Evolutionary conservation across 2,888 invertebrate species (phyloP).

Genomic region (Darwinula stevensoni): DNA sequence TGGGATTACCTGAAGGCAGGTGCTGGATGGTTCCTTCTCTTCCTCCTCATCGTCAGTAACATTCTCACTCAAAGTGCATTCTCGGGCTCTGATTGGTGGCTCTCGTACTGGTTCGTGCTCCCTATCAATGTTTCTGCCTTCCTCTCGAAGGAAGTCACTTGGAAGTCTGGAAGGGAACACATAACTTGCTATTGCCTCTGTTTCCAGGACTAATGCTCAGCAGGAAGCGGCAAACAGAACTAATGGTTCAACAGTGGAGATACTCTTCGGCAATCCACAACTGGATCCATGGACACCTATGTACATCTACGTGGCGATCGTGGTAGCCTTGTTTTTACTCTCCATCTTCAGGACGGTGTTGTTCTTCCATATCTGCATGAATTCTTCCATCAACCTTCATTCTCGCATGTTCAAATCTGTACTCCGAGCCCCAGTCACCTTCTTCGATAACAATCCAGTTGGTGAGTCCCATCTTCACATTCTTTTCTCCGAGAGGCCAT

Average conservation of each 20-base stretch:
- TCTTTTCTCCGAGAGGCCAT: too few relatives aligned
- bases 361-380: slow-evolving; percentile 13
- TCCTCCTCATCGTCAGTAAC: slow-evolving; percentile 19
- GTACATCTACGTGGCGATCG: neutral
- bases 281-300: too few relatives aligned
- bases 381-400: slow-evolving; percentile 23
- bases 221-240: slow-evolving; percentile 10
- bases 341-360: slow-evolving; percentile 12
- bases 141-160: too few relatives aligned
- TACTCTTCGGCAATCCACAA: too few relatives aligned
- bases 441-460: slow-evolving; percentile 20
- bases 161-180: slow-evolving; percentile 10
- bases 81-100: slow-evolving; percentile 18
- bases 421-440: slow-evolving; percentile 15
- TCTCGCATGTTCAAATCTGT: slow-evolving; percentile 26
- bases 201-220: slow-evolving; percentile 12
- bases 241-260: slow-evolving; percentile 1
- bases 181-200: neutral
- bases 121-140: neutral
- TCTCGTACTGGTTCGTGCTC: slow-evolving; percentile 14
- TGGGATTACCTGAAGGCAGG: slow-evolving; percentile 26
- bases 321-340: slow-evolving; percentile 1
- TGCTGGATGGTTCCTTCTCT: slow-evolving; percentile 21
- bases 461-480: too few relatives aligned
- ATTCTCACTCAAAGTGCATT: slow-evolving; percentile 15